These are phyloP conservation scores for Amphimallon solstitiale DNA, from an alignment of 2,888 invertebrate species.

Conservation along the genomic window DNA sequence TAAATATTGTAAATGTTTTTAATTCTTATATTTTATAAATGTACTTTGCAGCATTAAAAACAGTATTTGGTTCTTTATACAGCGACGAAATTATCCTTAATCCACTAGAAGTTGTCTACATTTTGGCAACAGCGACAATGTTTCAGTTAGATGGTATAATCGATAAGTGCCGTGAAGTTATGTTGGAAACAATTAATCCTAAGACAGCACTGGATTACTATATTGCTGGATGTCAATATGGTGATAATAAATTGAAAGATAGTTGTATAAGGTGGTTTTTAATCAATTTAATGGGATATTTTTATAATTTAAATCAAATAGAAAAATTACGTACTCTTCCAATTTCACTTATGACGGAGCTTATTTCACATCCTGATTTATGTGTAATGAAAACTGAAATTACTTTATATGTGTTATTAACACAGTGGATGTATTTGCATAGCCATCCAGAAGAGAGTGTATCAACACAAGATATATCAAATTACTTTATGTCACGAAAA, in stretches of 20 bases:
- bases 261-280: slow-evolving; percentile 76
- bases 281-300: slow-evolving; percentile 73
- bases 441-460: slow-evolving; percentile 60
- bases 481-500: slow-evolving; percentile 62
- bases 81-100: slow-evolving; percentile 78
- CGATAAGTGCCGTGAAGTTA: slow-evolving; percentile 77
- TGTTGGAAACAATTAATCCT: slow-evolving; percentile 79
- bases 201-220: slow-evolving; percentile 76
- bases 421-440: slow-evolving; percentile 74
- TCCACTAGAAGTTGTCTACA: slow-evolving; percentile 72
- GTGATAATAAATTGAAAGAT: slow-evolving; percentile 70
- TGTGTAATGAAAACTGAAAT: slow-evolving; percentile 84
- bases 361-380: slow-evolving; percentile 72
- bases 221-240: slow-evolving; percentile 75
- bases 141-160: slow-evolving; percentile 78
- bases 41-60: slow-evolving; percentile 70
- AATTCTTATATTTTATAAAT: slow-evolving; percentile 2
- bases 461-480: slow-evolving; percentile 54
- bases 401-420: slow-evolving; percentile 76
- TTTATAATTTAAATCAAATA: slow-evolving; percentile 60
- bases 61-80: slow-evolving; percentile 80
- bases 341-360: slow-evolving; percentile 71
- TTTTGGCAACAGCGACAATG: slow-evolving; percentile 78
- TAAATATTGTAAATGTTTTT: slow-evolving; percentile 58
- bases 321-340: slow-evolving; percentile 64